Evolutionary conservation across 2,797 vertebrate genomes (phyloP), one percentile per base, ranked within the genome.

Genomic region (Sebastes taczanowskii): DNA sequence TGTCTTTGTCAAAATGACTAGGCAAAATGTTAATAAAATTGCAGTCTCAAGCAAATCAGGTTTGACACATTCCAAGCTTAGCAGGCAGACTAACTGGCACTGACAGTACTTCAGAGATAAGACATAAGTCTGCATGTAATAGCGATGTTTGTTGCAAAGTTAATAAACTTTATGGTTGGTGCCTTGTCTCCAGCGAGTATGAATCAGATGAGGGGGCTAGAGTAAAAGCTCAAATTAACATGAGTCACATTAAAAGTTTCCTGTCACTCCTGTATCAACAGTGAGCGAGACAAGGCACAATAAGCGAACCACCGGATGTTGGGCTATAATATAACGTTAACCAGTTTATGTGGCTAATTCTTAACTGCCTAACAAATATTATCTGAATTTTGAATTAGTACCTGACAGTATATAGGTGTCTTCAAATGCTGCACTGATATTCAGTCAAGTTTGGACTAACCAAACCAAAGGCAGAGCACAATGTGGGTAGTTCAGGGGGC

Each of bases 351-450:
- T 25, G 2, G 6, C 11, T 53, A 22, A 55, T 25, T 8, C 16
- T 58, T 42, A 34, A 38, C 27, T 14, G 35, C 22, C 14, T 20
- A 23, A 69, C 22, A 62, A 34, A 23, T 16, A 29, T 5, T 4
- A 52, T 53, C 20, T 63, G 2, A 23, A 25, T 11, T 42, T 16
- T 60, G 18, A 9, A 53, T 32, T 60, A 38, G 5, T 18, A 14
- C 30, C 4, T 3, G 20, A n/a, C 0, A 0, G 10, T 18, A 3
- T 27, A 9, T 22, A 34, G 29, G 7, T 64, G n/a, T 42, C 4
- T 56, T 75, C 46, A 67, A 56, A 75, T 29, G 9, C 4, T 18
- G 5, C 14, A 32, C 32, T 52, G 20, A 23, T 75, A n/a, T 29
- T 53, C 30, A 66, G 16, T 63, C 4, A 32, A 18, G 11, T 72